Evolutionary conservation across 2,888 invertebrate species (phyloP).

Genomic region (Leucophenga montana): DNA sequence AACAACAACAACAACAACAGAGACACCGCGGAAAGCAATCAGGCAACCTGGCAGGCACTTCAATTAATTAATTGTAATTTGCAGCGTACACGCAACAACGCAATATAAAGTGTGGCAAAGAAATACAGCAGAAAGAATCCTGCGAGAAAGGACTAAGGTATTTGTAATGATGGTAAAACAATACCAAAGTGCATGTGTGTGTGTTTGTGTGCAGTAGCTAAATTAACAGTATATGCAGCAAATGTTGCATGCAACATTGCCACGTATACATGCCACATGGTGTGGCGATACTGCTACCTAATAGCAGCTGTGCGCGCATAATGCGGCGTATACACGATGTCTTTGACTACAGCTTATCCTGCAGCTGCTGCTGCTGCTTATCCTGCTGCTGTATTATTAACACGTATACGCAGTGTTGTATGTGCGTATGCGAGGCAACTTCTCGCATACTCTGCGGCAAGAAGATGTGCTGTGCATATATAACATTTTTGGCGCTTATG

Average conservation of each 20-base stretch:
- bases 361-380: constrained; percentile 55
- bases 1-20: too few species aligned
- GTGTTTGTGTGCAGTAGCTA: neutral
- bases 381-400: too few species aligned
- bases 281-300: too few species aligned
- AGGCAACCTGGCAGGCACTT: too few species aligned
- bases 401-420: constrained; percentile 39
- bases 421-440: neutral
- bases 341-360: neutral
- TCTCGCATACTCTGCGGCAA: neutral
- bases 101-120: too few species aligned
- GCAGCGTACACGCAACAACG: too few species aligned
- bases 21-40: too few species aligned
- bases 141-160: too few species aligned
- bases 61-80: too few species aligned
- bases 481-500: constrained; percentile 58
- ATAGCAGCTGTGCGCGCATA: constrained; percentile 26
- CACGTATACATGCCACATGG: constrained; percentile 53
- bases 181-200: too few species aligned
- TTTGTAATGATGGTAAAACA: too few species aligned
- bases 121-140: too few species aligned
- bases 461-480: constrained; percentile 55
- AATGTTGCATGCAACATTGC: constrained; percentile 43
- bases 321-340: constrained; percentile 55
- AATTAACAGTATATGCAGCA: neutral